Evolutionary conservation across 2,797 vertebrate genomes (phyloP).

Genomic region (Cyprinodon diabolis): DNA sequence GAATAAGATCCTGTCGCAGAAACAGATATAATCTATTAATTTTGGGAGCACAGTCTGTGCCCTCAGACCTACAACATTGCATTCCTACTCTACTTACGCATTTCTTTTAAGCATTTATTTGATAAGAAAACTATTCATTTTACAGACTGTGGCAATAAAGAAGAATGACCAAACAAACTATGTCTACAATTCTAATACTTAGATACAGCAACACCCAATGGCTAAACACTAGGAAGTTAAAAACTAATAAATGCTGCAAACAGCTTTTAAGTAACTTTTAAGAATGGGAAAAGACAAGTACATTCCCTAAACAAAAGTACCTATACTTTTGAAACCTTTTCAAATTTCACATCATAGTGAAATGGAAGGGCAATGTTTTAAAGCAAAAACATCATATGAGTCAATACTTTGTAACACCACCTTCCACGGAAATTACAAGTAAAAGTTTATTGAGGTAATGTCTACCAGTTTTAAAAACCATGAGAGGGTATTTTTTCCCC

Average conservation of each 20-base stretch:
- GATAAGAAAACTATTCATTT: background rate
- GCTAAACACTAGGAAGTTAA: background rate
- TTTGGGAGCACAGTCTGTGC: slow-evolving; percentile 33
- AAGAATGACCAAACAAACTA: background rate
- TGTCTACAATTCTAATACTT: too few species aligned
- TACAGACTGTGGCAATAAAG: background rate
- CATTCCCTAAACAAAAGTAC: background rate
- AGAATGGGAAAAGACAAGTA: background rate
- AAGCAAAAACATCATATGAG: background rate
- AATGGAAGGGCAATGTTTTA: background rate
- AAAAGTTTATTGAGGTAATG: background rate
- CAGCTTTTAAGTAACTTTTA: background rate
- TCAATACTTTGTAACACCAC: background rate
- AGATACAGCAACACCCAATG: too few species aligned
- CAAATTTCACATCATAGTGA: background rate
- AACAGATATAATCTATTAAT: slow-evolving; percentile 43
- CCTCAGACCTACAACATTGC: slow-evolving; percentile 20
- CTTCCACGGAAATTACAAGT: background rate
- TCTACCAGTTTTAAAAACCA: background rate
- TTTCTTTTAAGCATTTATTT: slow-evolving; percentile 32
- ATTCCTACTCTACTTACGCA: slow-evolving; percentile 21
- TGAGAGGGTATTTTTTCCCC: background rate
- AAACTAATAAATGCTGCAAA: background rate
- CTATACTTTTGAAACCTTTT: background rate
- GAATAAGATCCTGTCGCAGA: background rate